Evolutionary conservation across 2,113 vertebrate species (phyloP).

Genomic region (Rhinoderma darwinii): DNA sequence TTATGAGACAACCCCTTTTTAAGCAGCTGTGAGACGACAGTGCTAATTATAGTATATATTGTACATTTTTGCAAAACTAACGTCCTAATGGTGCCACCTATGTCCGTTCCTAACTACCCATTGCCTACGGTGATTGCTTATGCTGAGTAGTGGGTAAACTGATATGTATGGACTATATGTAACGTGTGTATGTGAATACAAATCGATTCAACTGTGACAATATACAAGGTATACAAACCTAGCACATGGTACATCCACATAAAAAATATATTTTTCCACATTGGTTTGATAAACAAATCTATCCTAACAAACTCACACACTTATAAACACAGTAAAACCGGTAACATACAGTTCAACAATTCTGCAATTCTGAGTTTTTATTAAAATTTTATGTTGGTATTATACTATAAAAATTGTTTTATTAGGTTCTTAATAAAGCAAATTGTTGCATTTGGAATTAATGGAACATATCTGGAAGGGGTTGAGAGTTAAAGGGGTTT

Average conservation of each 20-base stretch:
- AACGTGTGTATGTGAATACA: background rate
- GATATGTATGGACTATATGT: background rate
- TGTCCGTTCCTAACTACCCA: background rate
- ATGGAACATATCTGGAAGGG: constrained; percentile 35
- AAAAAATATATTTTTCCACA: background rate
- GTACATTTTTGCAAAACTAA: background rate
- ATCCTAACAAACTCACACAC: constrained; percentile 43
- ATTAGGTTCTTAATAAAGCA: constrained; percentile 26
- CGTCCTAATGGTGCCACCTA: background rate
- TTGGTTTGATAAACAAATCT: background rate
- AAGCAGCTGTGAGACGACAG: too few species aligned
- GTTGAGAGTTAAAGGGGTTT: constrained; percentile 6
- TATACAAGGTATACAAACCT: constrained; percentile 46
- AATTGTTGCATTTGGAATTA: constrained; percentile 51
- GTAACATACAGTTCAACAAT: constrained; percentile 41
- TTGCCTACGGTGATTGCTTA: background rate
- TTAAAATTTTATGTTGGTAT: background rate
- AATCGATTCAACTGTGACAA: background rate
- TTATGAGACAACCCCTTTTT: too few species aligned
- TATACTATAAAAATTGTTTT: background rate
- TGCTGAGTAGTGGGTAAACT: background rate
- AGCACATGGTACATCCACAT: constrained; percentile 28
- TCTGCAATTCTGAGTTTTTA: background rate
- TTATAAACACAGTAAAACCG: constrained; percentile 42
- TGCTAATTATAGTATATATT: background rate